Evolutionary conservation across 37 sponge, comb jelly and placozoan genomes (phyloP).

Genomic region (Mnemiopsis leidyi): DNA sequence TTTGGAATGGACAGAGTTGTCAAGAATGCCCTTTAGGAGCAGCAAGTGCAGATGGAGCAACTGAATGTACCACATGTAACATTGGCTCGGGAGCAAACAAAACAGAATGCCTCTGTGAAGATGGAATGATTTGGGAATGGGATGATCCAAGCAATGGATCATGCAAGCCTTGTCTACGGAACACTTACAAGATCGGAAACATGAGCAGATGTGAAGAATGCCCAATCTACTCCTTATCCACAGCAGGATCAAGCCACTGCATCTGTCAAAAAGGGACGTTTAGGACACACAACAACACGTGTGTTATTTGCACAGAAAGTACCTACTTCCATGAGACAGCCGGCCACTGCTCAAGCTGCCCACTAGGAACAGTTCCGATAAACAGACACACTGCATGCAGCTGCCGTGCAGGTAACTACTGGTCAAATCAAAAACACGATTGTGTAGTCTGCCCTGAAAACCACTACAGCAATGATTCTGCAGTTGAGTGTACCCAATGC

Average conservation of each 20-base stretch:
- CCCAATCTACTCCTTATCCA: neutral
- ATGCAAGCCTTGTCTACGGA: neutral
- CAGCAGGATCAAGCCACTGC: neutral
- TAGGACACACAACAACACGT: neutral
- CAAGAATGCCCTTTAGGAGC: neutral
- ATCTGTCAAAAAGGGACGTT: neutral
- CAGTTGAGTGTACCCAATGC: neutral
- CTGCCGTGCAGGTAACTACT: neutral
- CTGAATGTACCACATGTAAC: neutral
- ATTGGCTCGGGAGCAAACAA: neutral
- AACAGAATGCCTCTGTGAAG: neutral
- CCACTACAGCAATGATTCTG: neutral
- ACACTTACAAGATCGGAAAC: neutral
- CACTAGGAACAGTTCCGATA: neutral
- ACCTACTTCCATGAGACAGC: neutral
- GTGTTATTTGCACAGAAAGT: neutral
- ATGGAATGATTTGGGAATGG: neutral
- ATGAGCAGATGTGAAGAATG: neutral
- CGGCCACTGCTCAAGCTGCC: neutral
- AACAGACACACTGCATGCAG: neutral
- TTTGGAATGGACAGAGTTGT: neutral
- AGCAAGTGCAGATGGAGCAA: neutral
- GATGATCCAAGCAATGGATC: neutral
- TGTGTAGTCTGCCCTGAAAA: neutral
- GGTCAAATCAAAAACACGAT: neutral